Conservation (phyloP, 2,888 invertebrate genomes). For the Nemapogon koenigi region DNA sequence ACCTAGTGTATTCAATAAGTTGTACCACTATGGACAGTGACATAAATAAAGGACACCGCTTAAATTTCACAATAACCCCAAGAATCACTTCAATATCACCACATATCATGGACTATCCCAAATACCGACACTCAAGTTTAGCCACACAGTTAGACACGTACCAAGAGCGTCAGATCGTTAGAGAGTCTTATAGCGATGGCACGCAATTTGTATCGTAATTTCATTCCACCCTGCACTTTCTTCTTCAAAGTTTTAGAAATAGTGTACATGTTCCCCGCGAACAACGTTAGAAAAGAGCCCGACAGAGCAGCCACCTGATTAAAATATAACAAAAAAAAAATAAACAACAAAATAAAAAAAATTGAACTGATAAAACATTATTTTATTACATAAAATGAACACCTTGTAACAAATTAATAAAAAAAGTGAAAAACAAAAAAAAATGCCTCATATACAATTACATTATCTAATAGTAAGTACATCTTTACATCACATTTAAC, state of each 20-base stretch:
- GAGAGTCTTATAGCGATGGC: constrained; percentile 56
- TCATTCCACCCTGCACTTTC: constrained; percentile 70
- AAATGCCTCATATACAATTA: no score
- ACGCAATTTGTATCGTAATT: constrained; percentile 66
- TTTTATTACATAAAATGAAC: neutral
- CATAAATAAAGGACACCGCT: no score
- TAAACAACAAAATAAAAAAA: neutral
- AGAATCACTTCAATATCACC: no score
- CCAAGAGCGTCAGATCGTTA: constrained; percentile 48
- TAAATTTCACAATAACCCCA: no score
- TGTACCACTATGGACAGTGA: no score
- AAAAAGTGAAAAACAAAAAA: no score
- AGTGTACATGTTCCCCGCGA: constrained; percentile 88
- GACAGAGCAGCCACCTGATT: constrained; percentile 81
- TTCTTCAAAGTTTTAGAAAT: constrained; percentile 86
- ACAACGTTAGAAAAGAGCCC: constrained; percentile 83
- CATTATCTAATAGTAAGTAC: no score
- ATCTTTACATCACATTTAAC: no score
- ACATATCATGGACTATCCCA: no score
- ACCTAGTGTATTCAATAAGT: no score
- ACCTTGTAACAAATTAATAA: neutral
- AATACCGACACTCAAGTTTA: no score
- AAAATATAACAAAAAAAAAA: constrained; percentile 29
- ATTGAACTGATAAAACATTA: neutral
- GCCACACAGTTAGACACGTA: no score